Evolutionary conservation across 1,140 invertebrate genomes (phyloP).

Genomic region (Heterodera schachtii): DNA sequence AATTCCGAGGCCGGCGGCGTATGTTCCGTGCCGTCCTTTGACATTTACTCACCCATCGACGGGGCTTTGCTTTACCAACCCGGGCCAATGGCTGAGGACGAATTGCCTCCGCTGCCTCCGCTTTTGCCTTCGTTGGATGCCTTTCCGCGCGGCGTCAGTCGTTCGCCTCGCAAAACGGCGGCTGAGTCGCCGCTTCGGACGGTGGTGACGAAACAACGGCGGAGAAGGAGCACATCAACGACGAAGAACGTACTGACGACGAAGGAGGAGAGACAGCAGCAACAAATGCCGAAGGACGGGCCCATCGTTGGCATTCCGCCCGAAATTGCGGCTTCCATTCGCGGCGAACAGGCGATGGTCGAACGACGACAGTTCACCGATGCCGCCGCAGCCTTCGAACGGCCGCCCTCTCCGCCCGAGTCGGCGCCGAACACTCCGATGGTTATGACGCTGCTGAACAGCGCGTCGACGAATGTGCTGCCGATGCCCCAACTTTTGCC

Average conservation of each 20-base stretch:
- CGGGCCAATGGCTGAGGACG: constrained; percentile 19
- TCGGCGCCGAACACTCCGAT: constrained; percentile 20
- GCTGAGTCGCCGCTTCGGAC: background rate
- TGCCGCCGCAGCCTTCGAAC: constrained; percentile 4
- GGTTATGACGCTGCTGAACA: background rate
- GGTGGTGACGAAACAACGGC: constrained; percentile 19
- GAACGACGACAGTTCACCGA: background rate
- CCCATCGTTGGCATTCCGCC: background rate
- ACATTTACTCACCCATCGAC: constrained; percentile 20
- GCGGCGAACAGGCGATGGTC: background rate
- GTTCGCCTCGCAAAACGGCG: background rate
- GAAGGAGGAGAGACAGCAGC: background rate
- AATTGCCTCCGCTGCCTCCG: constrained; percentile 27
- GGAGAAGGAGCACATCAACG: constrained; percentile 20
- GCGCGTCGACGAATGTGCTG: background rate
- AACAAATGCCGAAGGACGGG: background rate
- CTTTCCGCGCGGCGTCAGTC: background rate
- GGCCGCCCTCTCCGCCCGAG: constrained; percentile 19
- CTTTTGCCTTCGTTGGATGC: constrained; percentile 11
- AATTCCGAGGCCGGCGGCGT: constrained; percentile 26
- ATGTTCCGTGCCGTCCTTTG: background rate
- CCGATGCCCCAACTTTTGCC: background rate
- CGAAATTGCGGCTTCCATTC: background rate
- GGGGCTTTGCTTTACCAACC: constrained; percentile 27
- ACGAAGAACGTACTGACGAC: constrained; percentile 13